These are phyloP conservation scores for Mionectes olivaceus DNA, from an alignment of 2,797 vertebrate species.

Conservation along the genomic window DNA sequence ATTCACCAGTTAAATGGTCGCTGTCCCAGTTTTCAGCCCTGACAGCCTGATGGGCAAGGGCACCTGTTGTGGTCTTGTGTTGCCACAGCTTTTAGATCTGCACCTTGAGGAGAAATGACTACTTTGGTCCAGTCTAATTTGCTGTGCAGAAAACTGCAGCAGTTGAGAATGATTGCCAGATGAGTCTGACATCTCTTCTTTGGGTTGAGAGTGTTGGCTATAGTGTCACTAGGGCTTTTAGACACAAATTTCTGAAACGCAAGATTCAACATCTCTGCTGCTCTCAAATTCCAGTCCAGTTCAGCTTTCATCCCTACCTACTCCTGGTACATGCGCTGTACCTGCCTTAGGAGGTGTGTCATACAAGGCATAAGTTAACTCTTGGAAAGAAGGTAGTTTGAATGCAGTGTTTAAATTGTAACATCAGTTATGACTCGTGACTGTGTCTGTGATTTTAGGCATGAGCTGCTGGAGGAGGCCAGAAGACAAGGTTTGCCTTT, in stretches of 20 bases:
- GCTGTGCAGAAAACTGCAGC: not conserved
- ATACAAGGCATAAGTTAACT: not conserved
- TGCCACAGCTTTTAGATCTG: not conserved
- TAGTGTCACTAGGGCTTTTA: not conserved
- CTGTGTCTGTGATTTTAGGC: slow-evolving; percentile 75
- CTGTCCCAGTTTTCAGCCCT: not conserved
- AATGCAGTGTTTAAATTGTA: not conserved
- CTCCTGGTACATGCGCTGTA: not conserved
- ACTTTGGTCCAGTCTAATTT: not conserved
- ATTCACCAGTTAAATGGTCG: not conserved
- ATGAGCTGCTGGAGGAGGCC: slow-evolving; percentile 94
- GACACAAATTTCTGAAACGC: not conserved
- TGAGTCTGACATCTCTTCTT: not conserved
- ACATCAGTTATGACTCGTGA: not conserved
- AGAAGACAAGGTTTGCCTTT: slow-evolving; percentile 93
- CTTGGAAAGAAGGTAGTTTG: not conserved
- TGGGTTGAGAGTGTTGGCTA: not conserved
- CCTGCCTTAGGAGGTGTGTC: not conserved
- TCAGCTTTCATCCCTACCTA: not conserved
- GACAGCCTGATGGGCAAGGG: not conserved
- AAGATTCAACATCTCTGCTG: not conserved
- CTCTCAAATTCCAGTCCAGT: not conserved
- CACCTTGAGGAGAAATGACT: not conserved
- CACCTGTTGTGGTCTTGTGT: not conserved
- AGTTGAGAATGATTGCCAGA: not conserved